A percentile compares a stretch with the other conserved stretches of the same genome.
Conservation (phyloP, 1,140 invertebrate species). For the Drosophila leontia region DNA sequence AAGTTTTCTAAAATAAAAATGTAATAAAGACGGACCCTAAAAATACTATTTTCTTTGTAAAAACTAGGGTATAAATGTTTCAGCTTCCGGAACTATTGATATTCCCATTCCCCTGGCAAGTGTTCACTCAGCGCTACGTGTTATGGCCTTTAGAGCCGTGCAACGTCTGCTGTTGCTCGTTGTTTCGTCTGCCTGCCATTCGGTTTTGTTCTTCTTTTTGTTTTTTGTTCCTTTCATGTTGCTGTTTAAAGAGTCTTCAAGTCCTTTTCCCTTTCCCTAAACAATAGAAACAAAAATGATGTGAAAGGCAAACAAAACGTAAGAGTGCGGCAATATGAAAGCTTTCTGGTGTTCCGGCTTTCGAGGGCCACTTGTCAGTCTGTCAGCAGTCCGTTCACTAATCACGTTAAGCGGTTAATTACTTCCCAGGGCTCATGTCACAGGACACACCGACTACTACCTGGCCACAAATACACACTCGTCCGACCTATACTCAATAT, state of each 20-base stretch:
- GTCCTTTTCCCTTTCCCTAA: conserved; percentile 4
- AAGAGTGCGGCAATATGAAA: conserved; percentile 44
- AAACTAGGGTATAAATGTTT: conserved; percentile 4
- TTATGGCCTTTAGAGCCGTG: conserved; percentile 67
- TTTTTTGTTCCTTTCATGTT: conserved; percentile 30
- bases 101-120: conserved; percentile 50
- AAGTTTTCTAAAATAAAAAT: neutral
- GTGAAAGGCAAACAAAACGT: conserved; percentile 9
- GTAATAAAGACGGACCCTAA: neutral
- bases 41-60: neutral
- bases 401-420: conserved; percentile 78
- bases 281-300: conserved; percentile 17
- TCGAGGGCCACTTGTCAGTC: conserved; percentile 26
- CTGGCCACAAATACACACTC: conserved; percentile 9
- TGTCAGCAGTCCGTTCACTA: conserved; percentile 25
- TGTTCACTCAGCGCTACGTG: conserved; percentile 74
- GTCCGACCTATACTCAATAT: conserved; percentile 54
- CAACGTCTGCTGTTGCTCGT: conserved; percentile 51
- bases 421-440: conserved; percentile 37
- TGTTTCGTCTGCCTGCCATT: conserved; percentile 33
- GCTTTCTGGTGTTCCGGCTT: conserved; percentile 38
- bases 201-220: conserved; percentile 31
- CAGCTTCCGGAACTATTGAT: neutral
- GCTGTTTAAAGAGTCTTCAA: conserved; percentile 58
- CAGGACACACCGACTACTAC: neutral